Base-by-base conservation (phyloP, 2,888 invertebrate genomes). In the Eristalis intricaria region DNA sequence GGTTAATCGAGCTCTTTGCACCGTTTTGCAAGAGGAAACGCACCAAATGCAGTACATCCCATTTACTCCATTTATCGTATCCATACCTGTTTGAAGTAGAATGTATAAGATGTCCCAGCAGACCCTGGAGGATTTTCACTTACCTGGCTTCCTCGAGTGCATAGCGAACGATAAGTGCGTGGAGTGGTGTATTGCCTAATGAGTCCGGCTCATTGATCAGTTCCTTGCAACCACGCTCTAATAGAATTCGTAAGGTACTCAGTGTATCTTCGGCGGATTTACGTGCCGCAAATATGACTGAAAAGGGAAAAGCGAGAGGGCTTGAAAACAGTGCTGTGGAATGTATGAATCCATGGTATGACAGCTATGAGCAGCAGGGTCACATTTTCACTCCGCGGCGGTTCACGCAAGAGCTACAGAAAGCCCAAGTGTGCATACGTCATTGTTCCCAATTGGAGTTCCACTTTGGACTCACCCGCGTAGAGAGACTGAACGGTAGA, bases 181-280 rank as follows among this genome's bases (percentile, higher is more conserved):
- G 96, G 13, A 96, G 92, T 0, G 96, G 96, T 0, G 96, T 96
- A 91, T 96, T 96, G 0, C 96, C 96, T 71, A 96, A 93, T 50
- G 95, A 95, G 90, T 96, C 96, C 0, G 96, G 95, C 70, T 95
- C 95, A 91, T 96, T 96, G 64, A 96, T 95, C 74, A 96, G 92
- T 90, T 96, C 96, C 90, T 95, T 95, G 89, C 96, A 95, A 0
- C 96, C 96, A 78, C 96, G 95, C 89, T 96, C 96, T 66, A 97
- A 92, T 64, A 96, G 92, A 76, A 96, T 94, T 88, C 95, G 94
- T 71, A 96, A 94, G 0, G 96, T 96, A 71, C 95, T 95, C 85
- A 95, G 93, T 0, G 96, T 96, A 90, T 96, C 96, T 90, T 96
- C 96, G 0, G 96, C 95, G 2, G 95, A 94, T 90, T 96, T 96